Evolutionary conservation across 2,888 invertebrate species (phyloP).

Genomic region (Cantharis lateralis): DNA sequence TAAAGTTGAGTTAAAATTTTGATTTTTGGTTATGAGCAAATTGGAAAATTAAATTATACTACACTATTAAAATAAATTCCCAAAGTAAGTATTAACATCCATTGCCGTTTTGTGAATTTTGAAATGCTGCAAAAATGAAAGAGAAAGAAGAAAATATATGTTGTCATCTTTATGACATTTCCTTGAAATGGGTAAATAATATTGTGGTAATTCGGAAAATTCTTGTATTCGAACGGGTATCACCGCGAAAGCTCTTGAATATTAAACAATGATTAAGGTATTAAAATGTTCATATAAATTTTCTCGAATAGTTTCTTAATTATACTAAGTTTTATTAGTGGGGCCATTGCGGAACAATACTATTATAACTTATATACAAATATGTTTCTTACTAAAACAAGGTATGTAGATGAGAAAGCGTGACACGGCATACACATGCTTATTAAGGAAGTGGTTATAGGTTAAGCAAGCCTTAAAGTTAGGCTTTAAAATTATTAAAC

Average conservation of each 20-base stretch:
- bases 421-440: neutral
- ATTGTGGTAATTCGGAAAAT: neutral
- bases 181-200: neutral
- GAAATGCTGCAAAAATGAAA: neutral
- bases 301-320: neutral
- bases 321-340: neutral
- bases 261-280: neutral
- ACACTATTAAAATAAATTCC: neutral
- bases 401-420: neutral
- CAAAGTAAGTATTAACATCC: neutral
- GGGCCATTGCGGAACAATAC: neutral
- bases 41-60: too few species aligned
- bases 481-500: neutral
- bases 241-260: neutral
- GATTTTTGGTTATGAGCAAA: too few species aligned
- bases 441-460: neutral
- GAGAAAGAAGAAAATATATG: neutral
- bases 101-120: neutral
- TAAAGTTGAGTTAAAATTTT: too few species aligned
- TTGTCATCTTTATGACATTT: neutral
- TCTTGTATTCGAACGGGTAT: neutral
- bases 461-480: neutral
- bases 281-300: neutral
- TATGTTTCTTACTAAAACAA: neutral
- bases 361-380: neutral